phyloP scores from a whole-genome alignment of 2,797 vertebrate species.

The Esox lucius region DNA sequence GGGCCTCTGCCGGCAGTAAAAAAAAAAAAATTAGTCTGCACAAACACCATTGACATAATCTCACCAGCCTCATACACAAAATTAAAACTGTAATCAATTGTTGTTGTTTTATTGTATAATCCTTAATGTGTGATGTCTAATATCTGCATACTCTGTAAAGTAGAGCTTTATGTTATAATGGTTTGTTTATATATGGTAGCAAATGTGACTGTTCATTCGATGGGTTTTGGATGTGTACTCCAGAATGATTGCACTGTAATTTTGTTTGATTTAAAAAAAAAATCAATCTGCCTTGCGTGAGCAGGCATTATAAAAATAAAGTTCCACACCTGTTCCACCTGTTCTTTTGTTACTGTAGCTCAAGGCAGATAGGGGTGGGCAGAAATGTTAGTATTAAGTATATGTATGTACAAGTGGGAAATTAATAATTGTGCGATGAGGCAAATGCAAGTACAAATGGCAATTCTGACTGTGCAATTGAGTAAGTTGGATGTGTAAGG shows the following conservation, averaged over 20 bases:
- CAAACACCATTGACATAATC: constrained; percentile 38
- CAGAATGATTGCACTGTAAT: constrained; percentile 47
- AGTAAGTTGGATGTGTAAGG: too few relatives aligned
- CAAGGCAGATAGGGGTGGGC: too few relatives aligned
- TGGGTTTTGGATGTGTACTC: constrained; percentile 25
- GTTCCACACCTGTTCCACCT: neutral
- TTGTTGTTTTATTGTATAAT: constrained; percentile 38
- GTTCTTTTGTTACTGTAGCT: neutral
- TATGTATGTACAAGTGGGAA: too few relatives aligned
- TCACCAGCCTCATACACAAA: constrained; percentile 55
- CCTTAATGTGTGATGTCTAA: constrained; percentile 22
- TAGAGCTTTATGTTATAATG: constrained; percentile 38
- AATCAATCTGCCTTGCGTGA: neutral
- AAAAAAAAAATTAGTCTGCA: neutral
- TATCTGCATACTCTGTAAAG: constrained; percentile 33
- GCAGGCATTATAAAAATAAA: too few relatives aligned
- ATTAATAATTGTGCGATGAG: too few relatives aligned
- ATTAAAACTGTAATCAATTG: constrained; percentile 26
- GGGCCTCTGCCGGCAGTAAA: neutral
- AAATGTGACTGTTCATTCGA: constrained; percentile 27
- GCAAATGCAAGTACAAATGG: too few relatives aligned
- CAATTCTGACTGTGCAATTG: too few relatives aligned
- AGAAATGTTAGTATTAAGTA: too few relatives aligned
- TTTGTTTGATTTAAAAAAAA: constrained; percentile 60
- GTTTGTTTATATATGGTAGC: constrained; percentile 39